These are phyloP conservation scores for Tamandua tetradactyla DNA, from an alignment of 2,797 vertebrate species.

Conservation along the genomic window DNA sequence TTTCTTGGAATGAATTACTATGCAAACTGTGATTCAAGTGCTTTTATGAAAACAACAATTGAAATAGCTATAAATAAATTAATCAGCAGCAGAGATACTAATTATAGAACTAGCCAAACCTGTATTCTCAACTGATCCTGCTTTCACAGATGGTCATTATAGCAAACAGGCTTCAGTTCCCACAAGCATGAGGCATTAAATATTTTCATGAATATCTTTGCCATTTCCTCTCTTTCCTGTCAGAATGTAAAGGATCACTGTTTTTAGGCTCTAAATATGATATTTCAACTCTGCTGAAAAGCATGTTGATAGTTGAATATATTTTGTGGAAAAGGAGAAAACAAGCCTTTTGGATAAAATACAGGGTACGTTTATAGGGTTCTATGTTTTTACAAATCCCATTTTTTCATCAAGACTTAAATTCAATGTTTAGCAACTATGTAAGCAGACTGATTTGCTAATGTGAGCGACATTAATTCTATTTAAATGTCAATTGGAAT, in stretches of 20 bases:
- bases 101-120: background rate
- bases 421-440: background rate
- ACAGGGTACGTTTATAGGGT: background rate
- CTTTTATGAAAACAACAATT: background rate
- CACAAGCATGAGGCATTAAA: background rate
- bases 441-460: background rate
- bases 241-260: background rate
- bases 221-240: background rate
- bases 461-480: background rate
- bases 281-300: background rate
- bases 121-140: background rate
- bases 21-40: conserved; percentile 31
- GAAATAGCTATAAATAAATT: conserved; percentile 58
- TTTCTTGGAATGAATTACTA: conserved; percentile 35
- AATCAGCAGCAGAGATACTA: conserved; percentile 32
- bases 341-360: conserved; percentile 41
- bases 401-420: background rate
- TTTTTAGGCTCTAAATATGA: conserved; percentile 14
- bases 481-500: background rate
- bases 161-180: background rate
- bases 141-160: background rate
- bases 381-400: background rate
- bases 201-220: background rate
- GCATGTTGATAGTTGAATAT: background rate
- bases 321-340: background rate